Conservation (phyloP, 2,888 invertebrate species). For the Hypercompe scribonia region DNA sequence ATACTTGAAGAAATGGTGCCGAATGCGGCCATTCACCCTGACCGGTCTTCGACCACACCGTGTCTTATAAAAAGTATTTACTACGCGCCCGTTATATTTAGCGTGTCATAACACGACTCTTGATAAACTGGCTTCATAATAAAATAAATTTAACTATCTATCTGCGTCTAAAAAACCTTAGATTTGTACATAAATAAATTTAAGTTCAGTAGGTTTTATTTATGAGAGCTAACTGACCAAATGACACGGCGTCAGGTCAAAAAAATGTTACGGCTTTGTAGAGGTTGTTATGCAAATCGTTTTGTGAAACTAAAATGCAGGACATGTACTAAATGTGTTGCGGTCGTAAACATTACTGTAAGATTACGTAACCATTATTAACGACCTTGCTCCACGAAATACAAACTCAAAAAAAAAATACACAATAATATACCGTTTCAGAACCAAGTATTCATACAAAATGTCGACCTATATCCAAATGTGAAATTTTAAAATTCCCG, state of each 20-base stretch:
- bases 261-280: neutral
- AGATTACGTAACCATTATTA: slow-evolving; percentile 40
- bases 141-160: slow-evolving; percentile 17
- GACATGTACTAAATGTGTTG: slow-evolving; percentile 21
- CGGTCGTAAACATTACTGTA: slow-evolving; percentile 31
- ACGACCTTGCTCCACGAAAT: slow-evolving; percentile 49
- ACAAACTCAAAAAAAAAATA: slow-evolving; percentile 30
- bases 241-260: slow-evolving; percentile 1
- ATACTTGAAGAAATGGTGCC: slow-evolving; percentile 55
- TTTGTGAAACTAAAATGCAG: slow-evolving; percentile 25
- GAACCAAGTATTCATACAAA: slow-evolving; percentile 62
- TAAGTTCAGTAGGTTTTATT: neutral
- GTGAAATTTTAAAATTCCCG: slow-evolving; percentile 79
- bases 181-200: neutral
- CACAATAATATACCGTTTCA: slow-evolving; percentile 46
- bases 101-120: slow-evolving; percentile 52
- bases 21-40: slow-evolving; percentile 70
- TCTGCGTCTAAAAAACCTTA: neutral
- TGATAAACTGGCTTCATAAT: slow-evolving; percentile 31
- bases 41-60: slow-evolving; percentile 60
- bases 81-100: slow-evolving; percentile 59
- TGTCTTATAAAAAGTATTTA: slow-evolving; percentile 53
- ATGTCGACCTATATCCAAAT: slow-evolving; percentile 65
- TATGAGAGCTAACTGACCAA: neutral
- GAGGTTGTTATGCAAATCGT: slow-evolving; percentile 11